These are phyloP conservation scores for Anthopleura sola DNA, from an alignment of 64 coral and sea anemone species.

Conservation along the genomic window DNA sequence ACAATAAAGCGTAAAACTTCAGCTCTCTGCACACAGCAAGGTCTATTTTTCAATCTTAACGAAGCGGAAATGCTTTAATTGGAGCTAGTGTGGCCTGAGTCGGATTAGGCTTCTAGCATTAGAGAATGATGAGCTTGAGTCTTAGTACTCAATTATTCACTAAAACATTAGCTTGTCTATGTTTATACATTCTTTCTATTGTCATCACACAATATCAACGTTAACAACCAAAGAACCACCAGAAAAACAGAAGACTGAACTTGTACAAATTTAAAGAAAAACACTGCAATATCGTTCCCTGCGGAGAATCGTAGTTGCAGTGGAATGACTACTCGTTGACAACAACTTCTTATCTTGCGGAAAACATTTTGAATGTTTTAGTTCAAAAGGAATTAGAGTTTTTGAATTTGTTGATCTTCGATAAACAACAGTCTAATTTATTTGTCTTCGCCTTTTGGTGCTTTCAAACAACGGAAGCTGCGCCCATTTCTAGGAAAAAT, in stretches of 20 bases:
- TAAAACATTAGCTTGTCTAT: neutral
- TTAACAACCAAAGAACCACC: neutral
- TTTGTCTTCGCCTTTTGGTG: neutral
- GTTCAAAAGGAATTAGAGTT: slow-evolving; percentile 18
- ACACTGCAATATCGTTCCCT: neutral
- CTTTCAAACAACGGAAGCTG: slow-evolving; percentile 23
- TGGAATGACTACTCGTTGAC: neutral
- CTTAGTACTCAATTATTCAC: neutral
- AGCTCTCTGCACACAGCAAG: neutral
- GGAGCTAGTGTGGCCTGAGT: neutral
- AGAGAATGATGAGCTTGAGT: neutral
- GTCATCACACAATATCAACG: neutral
- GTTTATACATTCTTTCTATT: slow-evolving; percentile 4
- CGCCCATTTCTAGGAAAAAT: slow-evolving; percentile 5
- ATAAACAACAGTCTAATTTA: slow-evolving; percentile 16
- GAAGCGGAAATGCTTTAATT: slow-evolving; percentile 12
- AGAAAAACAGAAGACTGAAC: neutral
- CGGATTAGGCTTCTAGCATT: neutral
- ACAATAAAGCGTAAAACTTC: neutral
- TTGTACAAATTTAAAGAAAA: neutral
- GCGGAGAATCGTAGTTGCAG: neutral
- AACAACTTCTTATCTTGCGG: neutral
- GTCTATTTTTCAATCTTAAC: neutral
- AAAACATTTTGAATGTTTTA: neutral
- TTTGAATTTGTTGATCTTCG: slow-evolving; percentile 6